Conservation (phyloP, 2,113 vertebrate genomes). For the Delphinus delphis region DNA sequence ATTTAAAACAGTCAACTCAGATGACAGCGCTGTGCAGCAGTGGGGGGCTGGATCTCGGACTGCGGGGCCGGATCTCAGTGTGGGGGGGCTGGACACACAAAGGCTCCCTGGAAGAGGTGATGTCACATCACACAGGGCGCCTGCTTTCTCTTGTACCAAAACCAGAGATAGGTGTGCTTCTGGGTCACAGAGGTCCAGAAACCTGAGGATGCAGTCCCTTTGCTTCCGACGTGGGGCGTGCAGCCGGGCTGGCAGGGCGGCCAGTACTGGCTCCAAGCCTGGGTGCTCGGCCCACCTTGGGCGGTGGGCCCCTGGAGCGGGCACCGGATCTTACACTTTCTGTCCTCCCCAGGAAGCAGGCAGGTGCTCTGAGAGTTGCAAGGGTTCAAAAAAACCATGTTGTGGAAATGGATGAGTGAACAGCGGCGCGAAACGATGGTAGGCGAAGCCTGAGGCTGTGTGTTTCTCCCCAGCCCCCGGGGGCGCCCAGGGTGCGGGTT, state of each 20-base stretch:
- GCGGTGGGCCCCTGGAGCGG: not conserved
- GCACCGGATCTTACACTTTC: rapidly evolving
- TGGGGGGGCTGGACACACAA: no score
- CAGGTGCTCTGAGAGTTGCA: rapidly evolving
- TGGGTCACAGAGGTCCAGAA: not conserved
- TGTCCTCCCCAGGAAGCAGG: not conserved
- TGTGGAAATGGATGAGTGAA: not conserved
- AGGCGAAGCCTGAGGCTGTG: not conserved
- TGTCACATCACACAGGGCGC: no score
- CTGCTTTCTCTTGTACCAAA: not conserved
- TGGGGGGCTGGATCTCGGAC: rapidly evolving
- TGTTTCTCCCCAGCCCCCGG: not conserved
- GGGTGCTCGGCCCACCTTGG: not conserved
- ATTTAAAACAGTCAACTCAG: rapidly evolving
- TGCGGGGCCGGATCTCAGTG: not conserved
- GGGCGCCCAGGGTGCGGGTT: rapidly evolving
- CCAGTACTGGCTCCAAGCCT: not conserved
- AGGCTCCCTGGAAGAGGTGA: not conserved
- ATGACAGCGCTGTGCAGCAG: rapidly evolving
- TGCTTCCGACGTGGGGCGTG: rapidly evolving
- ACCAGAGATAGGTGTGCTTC: rapidly evolving
- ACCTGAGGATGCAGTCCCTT: not conserved
- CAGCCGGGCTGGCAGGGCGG: not conserved
- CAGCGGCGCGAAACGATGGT: rapidly evolving
- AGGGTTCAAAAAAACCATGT: not conserved